These are phyloP conservation scores for Eulimnadia texana DNA, from an alignment of 1,140 invertebrate species.

Conservation along the genomic window DNA sequence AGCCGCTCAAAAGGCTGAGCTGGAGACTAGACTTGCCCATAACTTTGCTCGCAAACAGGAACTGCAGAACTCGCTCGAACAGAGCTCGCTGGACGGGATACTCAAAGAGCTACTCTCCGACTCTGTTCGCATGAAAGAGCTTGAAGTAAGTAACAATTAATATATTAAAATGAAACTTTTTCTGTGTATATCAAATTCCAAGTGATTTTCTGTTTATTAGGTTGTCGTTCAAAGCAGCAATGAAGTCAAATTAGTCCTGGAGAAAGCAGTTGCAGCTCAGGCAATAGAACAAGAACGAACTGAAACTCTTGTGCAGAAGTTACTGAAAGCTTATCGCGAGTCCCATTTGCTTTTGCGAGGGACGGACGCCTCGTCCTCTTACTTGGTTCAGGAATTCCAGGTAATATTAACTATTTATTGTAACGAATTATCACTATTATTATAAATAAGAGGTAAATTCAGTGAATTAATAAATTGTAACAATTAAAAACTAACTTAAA, in stretches of 20 bases:
- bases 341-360: background rate
- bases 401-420: conserved; percentile 5
- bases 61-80: background rate
- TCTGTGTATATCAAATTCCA: background rate
- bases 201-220: background rate
- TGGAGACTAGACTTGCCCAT: background rate
- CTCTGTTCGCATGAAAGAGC: conserved; percentile 11
- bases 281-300: background rate
- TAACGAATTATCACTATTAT: background rate
- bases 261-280: background rate
- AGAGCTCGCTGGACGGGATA: background rate
- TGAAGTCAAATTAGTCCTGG: background rate
- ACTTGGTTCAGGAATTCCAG: conserved; percentile 2
- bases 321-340: background rate
- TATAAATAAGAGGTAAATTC: background rate
- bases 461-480: background rate
- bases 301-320: background rate
- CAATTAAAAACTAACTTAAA: no score
- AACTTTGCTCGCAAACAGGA: background rate
- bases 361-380: background rate
- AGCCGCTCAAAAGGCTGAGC: background rate
- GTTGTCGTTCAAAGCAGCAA: conserved; percentile 1
- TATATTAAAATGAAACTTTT: no score
- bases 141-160: background rate
- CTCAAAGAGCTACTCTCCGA: conserved; percentile 1